Base-by-base conservation (phyloP, 92 coral and sea anemone species). In the Epizoanthus stellaris region DNA sequence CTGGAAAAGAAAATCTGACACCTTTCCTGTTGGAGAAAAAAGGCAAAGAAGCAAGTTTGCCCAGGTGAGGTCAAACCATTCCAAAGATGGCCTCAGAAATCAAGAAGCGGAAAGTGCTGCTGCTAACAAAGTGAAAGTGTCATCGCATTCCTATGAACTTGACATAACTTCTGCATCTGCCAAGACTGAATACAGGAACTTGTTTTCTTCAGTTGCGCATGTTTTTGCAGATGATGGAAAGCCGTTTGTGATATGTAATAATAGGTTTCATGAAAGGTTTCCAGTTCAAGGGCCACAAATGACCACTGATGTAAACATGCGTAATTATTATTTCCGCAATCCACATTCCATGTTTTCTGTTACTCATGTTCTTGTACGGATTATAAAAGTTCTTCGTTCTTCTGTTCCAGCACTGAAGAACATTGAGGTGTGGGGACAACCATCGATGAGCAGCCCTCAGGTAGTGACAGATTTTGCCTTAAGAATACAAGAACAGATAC, bases 381-480 rank as follows among this genome's bases (percentile, higher is more conserved):
- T 96, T 42, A 87, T 90, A 9, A 87, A 92, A 69, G 87, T 92
- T 36, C 80, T 64, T 64, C 93, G 98, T 19, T 88, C 95, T 6
- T 89, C 94, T 58, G 99, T 94, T 6, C 96, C 99, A 39, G 94
- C 93, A 10, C 70, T 96, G 75, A 98, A 95, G 45, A 95, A 69
- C 66, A 70, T 96, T 21, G 98, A 96, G 67, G 81, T 96, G 23
- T 89, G 95, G 91, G 99, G 99, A 19, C 94, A 91, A 68, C 94
- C 95, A 67, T 91, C 98, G 4, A 53, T 77, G 52, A 63, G 61
- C 19, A 89, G 94, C 81, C 71, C 80, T 11, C 82, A 77, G 40
- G 92, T 70, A 56, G 87, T 94, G 59, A 66, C 74, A 8, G 79
- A 88, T n/a, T 85, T 85, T 87, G 93, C 92, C 10, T 39, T 43